Evolutionary conservation across 2,888 invertebrate species (phyloP), one percentile per base, ranked within the genome.

Genomic region (Panopea generosa): DNA sequence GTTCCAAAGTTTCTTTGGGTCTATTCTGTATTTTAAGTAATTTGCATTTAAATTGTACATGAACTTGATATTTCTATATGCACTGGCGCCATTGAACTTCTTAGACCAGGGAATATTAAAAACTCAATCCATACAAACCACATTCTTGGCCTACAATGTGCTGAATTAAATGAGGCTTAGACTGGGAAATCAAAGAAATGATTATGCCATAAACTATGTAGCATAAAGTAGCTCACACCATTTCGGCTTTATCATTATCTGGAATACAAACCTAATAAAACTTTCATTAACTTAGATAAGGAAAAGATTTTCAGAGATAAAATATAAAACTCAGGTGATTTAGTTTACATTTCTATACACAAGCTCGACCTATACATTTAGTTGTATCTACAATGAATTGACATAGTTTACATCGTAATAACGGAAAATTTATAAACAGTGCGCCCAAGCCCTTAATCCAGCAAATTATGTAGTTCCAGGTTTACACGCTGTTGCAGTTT

Each of bases 361-460:
- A 45, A 45, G 45, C 6, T 18, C 16, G n/a, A 45, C n/a, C 6
- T 16, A 4, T 16, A 20, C 45, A 45, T 40, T 11, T 45, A 16
- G 16, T 18, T 45, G 45, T 33, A 33, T 33, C 33, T 33, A 33
- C 33, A 33, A 33, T 11, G 33, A 33, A 33, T 14, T 47, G 45
- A 18, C 67, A 43, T 52, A 67, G 59, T 59, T 59, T 59, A 59
- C 49, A 2, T 59, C 50, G 29, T 40, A 49, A 47, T 49, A 47
- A 57, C 56, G 26, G 49, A 24, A 47, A 7, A 22, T 59, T 49
- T 38, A 49, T 18, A 45, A 45, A 45, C 45, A 45, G 45, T 45
- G 16, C 16, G 20, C 45, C 16, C 45, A 45, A 16, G 16, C 16
- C 45, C 45, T n/a, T 45, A 45, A 45, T 18, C 45, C 45, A 3